Base-by-base conservation (phyloP, 2,888 invertebrate genomes). In the Beris chalybata region DNA sequence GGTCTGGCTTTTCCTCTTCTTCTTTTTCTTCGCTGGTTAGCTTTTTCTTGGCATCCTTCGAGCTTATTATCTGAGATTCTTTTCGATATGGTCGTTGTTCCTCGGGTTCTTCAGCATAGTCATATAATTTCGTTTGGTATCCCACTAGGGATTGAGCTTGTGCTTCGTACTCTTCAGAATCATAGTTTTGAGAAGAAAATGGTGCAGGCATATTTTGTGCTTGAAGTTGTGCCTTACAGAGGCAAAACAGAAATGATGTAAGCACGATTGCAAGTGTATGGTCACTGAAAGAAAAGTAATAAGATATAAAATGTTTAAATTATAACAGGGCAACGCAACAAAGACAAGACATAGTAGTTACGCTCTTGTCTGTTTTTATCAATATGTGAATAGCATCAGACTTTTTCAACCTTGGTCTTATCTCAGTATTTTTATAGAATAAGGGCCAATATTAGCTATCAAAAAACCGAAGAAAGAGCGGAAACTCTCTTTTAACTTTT, bases 1-100 rank as follows among this genome's bases (percentile, higher is more conserved):
- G 87, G 81, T 95, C 95, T 1, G 95, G 95, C 74, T 93, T 91
- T 74, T 92, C 91, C 74, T 89, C 89, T 76, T 92, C 90, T 72
- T 88, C 86, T 71, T n/a, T n/a, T n/a, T 88, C 84, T 71, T 88
- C 86, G 71, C 87, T 84, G 67, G 83, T 83, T 70, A 84, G 83
- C 72, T 84, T 70, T 65, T 71, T 67, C 53, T 61, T 59, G n/a
- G 54, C 47, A 73, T 74, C 64, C 75, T 74, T 29, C 63, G 48
- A 50, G 70, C 69, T n/a, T 69, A 69, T 47, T 69, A 70, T 57
- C 75, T 78, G 57, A 72, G 74, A 64, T 74, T 77, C 57, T 77
- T 74, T 70, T 74, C 77, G 53, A 74, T 71, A 59, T 2, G 43
- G 22, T 5, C 30, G 65, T 29, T 58, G 43, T 29, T 67, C 67